These are phyloP conservation scores for Eclectus roratus DNA, from an alignment of 2,113 vertebrate species.

Conservation along the genomic window DNA sequence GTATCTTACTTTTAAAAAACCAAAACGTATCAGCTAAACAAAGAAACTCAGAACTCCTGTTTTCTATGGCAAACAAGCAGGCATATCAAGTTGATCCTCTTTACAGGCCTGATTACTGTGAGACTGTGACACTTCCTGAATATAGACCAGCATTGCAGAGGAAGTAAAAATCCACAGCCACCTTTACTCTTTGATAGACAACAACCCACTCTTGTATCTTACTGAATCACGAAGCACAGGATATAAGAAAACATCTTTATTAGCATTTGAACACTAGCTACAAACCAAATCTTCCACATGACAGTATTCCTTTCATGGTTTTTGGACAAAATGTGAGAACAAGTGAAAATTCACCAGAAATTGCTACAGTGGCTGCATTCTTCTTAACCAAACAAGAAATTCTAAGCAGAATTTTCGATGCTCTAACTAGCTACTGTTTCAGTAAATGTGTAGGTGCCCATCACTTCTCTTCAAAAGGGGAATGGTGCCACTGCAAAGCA, in stretches of 20 bases:
- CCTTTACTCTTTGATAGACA: background rate
- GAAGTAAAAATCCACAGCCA: background rate
- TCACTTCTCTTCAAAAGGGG: background rate
- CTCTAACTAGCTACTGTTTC: background rate
- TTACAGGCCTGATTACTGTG: background rate
- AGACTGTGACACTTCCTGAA: background rate
- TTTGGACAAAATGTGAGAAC: background rate
- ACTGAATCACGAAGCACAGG: background rate
- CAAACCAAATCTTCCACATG: background rate
- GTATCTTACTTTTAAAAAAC: background rate
- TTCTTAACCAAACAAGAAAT: background rate
- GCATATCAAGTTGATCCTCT: background rate
- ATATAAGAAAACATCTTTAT: background rate
- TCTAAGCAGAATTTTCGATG: background rate
- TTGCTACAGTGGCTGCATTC: background rate
- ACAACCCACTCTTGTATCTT: background rate
- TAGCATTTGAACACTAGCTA: background rate
- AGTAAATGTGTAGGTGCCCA: background rate
- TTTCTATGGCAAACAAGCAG: background rate
- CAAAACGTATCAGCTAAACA: background rate
- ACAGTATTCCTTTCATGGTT: background rate
- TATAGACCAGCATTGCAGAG: background rate
- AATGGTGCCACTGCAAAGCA: background rate
- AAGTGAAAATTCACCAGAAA: background rate
- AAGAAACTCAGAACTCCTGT: background rate